Evolutionary conservation across 1,140 invertebrate genomes (phyloP), one percentile per base, ranked within the genome.

Genomic region (Drosophila santomea): DNA sequence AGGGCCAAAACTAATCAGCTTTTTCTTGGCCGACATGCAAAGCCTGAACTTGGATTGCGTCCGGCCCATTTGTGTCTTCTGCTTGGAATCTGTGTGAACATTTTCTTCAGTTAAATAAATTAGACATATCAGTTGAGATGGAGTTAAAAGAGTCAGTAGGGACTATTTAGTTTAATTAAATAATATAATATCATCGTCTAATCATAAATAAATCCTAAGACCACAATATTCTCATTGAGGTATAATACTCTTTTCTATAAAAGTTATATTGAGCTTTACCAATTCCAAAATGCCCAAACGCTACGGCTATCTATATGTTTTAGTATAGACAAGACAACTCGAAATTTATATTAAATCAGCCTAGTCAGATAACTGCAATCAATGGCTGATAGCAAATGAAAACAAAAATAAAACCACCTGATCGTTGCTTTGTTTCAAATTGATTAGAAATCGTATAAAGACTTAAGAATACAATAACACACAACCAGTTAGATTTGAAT

Each of bases 1-100:
- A 63, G 73, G 61, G 61, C 58, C 57, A 62, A 78, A 85, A 63
- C 81, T 86, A 86, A 85, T 85, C 81, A 85, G 82, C 74, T 77
- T 69, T 74, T 73, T 44, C 32, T 41, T 39, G 32, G 45, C 41
- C 56, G 60, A 69, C 71, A 74, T 73, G 69, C 69, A 74, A 74
- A 74, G 69, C 47, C 55, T 47, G 39, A 60, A 54, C 57, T 61
- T 52, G 69, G 69, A 73, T 39, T 73, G 39, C 10, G 56, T 39
- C 41, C 38, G n/a, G 28, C 10, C 50, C 32, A 32, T 20, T 48
- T 64, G 20, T 67, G 15, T 56, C 36, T 55, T 10, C 20, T 20
- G 39, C 36, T 32, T 20, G 38, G 67, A 20, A 69, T 43, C 17
- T 36, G 28, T 36, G n/a, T 25, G 25, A 25, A 4, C 25, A 0